phyloP scores from a whole-genome alignment of 2,113 vertebrate genomes.

The Eonycteris spelaea region DNA sequence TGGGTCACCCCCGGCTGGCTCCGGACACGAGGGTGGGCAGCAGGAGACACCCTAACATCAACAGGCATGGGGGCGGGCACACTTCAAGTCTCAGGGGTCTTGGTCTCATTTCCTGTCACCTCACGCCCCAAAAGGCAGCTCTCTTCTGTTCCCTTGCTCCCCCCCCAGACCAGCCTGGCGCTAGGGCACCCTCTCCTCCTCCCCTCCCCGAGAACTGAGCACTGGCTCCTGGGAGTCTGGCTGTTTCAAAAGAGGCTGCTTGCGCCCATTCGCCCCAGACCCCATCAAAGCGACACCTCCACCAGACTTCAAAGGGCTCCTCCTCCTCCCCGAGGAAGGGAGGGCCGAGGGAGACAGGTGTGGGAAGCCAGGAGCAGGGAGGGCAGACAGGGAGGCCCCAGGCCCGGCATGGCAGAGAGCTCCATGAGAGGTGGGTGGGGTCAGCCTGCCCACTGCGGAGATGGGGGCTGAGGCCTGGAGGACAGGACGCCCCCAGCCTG shows the following conservation, averaged over 20 bases:
- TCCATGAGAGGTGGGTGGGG: no score
- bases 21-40: not conserved
- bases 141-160: not conserved
- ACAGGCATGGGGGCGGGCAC: not conserved
- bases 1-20: not conserved
- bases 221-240: not conserved
- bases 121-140: not conserved
- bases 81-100: not conserved
- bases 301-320: not conserved
- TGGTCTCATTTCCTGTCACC: not conserved
- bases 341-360: not conserved
- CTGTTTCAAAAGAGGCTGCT: not conserved
- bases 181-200: not conserved
- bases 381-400: not conserved
- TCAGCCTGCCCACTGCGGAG: not conserved
- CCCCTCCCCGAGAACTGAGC: not conserved
- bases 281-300: not conserved
- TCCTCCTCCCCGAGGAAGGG: not conserved
- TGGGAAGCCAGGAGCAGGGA: not conserved
- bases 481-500: not conserved
- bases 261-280: not conserved
- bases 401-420: fast-evolving
- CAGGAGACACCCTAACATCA: not conserved
- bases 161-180: not conserved
- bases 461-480: not conserved